phyloP scores from a whole-genome alignment of 2,888 invertebrate species.

The Lissonota sp. region DNA sequence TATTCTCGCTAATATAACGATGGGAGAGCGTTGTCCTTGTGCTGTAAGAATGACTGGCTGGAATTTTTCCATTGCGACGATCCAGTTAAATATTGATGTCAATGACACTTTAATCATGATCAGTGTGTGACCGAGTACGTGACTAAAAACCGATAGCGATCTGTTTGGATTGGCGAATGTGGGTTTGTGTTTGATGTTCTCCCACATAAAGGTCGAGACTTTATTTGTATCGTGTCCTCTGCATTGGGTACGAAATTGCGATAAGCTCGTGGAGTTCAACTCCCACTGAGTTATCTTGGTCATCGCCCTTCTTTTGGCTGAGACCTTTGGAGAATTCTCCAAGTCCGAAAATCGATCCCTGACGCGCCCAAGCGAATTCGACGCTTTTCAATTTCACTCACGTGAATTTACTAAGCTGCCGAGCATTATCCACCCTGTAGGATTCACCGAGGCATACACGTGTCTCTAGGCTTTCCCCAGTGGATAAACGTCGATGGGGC shows the following conservation, averaged over 20 bases:
- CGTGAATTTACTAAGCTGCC: background rate
- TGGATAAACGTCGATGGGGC: too few species aligned
- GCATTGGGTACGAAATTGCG: background rate
- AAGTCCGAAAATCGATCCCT: constrained; percentile 34
- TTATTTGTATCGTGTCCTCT: constrained; percentile 7
- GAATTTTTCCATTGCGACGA: background rate
- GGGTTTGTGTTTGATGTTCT: constrained; percentile 24
- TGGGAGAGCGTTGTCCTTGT: background rate
- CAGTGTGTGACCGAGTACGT: constrained; percentile 12
- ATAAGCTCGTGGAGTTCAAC: constrained; percentile 6
- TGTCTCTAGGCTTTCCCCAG: too few species aligned
- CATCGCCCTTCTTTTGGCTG: constrained; percentile 29
- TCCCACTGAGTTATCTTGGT: constrained; percentile 3
- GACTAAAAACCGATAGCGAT: constrained; percentile 27
- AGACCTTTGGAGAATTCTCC: constrained; percentile 28
- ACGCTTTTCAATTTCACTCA: constrained; percentile 8
- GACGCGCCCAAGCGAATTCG: constrained; percentile 18
- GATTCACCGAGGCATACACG: constrained; percentile 2
- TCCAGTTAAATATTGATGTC: constrained; percentile 29
- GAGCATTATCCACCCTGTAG: background rate
- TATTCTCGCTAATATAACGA: background rate
- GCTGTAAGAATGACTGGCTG: background rate
- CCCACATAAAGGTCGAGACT: constrained; percentile 9
- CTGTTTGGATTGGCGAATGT: constrained; percentile 11
- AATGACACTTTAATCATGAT: background rate